Percentiles rank a stretch among this genome's conserved stretches.
These are phyloP conservation scores for Etheostoma spectabile DNA, from an alignment of 2,113 vertebrate species.

Conservation along the genomic window DNA sequence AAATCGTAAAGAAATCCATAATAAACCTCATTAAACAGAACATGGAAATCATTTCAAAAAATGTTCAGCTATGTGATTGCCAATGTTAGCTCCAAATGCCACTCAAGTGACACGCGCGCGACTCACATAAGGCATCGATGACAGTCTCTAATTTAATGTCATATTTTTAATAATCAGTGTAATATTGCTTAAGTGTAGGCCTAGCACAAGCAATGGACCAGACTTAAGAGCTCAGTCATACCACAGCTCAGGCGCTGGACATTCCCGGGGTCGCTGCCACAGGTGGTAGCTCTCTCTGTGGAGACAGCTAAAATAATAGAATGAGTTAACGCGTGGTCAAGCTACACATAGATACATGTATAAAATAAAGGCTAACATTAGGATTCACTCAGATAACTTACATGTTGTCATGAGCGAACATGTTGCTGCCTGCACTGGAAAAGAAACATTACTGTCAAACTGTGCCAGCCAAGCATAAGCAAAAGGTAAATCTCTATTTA, in stretches of 20 bases:
- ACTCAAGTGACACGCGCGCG: no score
- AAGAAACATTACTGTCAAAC: constrained; percentile 14
- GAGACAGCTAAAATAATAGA: constrained; percentile 10
- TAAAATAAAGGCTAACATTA: background rate
- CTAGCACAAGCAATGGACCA: background rate
- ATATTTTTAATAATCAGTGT: no score
- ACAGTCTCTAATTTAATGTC: no score
- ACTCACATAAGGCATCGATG: no score
- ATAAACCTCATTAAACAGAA: no score
- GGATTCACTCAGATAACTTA: constrained; percentile 7
- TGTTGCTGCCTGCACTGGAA: constrained; percentile 49
- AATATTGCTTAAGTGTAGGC: no score
- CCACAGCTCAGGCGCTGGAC: constrained; percentile 48
- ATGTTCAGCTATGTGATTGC: no score
- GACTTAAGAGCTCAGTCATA: constrained; percentile 13
- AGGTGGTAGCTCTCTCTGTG: constrained; percentile 23
- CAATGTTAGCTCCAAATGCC: no score
- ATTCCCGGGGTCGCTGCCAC: background rate
- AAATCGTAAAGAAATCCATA: no score
- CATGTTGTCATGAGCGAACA: constrained; percentile 44
- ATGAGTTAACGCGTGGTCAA: background rate
- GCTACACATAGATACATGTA: background rate
- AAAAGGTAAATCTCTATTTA: no score
- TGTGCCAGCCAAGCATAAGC: background rate
- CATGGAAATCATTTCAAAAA: no score